Evolutionary conservation across 1,140 invertebrate genomes (phyloP), one percentile per base, ranked within the genome.

Genomic region (Saccostrea glomerata): DNA sequence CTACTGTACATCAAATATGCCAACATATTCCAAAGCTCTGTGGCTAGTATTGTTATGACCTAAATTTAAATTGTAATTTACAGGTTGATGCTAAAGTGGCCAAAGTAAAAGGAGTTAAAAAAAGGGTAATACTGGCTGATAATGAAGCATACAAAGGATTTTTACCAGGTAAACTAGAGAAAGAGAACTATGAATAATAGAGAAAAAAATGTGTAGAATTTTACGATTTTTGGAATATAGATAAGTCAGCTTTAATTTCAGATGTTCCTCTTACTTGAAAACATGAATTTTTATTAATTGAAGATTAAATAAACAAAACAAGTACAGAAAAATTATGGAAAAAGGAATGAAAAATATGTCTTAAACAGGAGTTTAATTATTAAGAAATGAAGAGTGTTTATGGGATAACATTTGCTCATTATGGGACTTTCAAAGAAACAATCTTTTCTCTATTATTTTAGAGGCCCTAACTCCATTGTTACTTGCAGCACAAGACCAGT

Each of bases 101-200:
- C 36, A 98, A 99, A 95, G 96, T 98, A 6, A 96, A 96, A 90
- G 98, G 98, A 58, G 96, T 99, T 2, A 96, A 96, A 0, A 98
- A 98, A 94, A n/a, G n/a, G n/a, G 97, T 99, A 15, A 94, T 99
- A 23, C 96, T 99, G 0, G 98, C 98, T n/a, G 98, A 99, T 93
- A 97, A 96, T 96, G 97, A 97, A 77, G 97, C 97, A 36, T 98
- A 99, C 92, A 97, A 98, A 93, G 98, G 94, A 58, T 97, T 98
- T 91, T 96, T 97, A 17, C 96, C 98, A 54, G 95, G 95, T 95
- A 90, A 82, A 60, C 1, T 11, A 82, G 25, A 17, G 4, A 20
- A 63, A 63, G 5, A 20, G 30, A 36, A 36, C 30, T 20, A 60
- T 60, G 11, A 20, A 60, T 17, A 17, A 60, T 13, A n/a, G n/a